These are phyloP conservation scores for Drosophila niveifrons DNA, from an alignment of 2,888 invertebrate genomes.

Conservation along the genomic window DNA sequence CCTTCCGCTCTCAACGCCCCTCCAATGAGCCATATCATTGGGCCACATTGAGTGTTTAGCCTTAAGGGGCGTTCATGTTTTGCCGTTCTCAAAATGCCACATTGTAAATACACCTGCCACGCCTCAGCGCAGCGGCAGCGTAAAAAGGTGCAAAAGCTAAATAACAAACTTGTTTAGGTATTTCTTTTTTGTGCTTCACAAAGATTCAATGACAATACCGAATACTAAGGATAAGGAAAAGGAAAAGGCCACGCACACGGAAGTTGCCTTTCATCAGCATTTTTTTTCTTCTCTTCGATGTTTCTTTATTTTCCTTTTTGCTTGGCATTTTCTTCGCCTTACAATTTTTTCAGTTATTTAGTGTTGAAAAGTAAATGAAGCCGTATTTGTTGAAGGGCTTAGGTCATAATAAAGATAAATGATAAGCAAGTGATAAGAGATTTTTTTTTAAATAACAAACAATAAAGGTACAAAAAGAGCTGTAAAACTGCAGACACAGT, in stretches of 20 bases:
- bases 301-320: conserved; percentile 32
- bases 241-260: conserved; percentile 77
- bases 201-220: conserved; percentile 75
- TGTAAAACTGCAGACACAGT: conserved; percentile 38
- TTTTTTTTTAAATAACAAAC: conserved; percentile 55
- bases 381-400: conserved; percentile 78
- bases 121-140: not conserved
- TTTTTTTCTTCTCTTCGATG: conserved; percentile 27
- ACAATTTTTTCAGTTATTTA: conserved; percentile 43
- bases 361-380: conserved; percentile 79
- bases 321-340: conserved; percentile 9
- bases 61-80: conserved; percentile 42
- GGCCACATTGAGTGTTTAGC: conserved; percentile 33
- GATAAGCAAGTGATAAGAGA: conserved; percentile 80
- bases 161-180: conserved; percentile 77
- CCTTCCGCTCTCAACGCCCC: not conserved
- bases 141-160: conserved; percentile 75
- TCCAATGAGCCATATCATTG: conserved; percentile 41
- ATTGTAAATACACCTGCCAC: conserved; percentile 57
- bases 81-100: conserved; percentile 48
- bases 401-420: conserved; percentile 80
- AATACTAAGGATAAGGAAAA: conserved; percentile 44
- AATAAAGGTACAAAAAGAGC: conserved; percentile 34
- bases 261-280: conserved; percentile 72
- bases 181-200: conserved; percentile 63